Base-by-base conservation (phyloP, 2,797 vertebrate species). In the Gymnoscopelus braueri region DNA sequence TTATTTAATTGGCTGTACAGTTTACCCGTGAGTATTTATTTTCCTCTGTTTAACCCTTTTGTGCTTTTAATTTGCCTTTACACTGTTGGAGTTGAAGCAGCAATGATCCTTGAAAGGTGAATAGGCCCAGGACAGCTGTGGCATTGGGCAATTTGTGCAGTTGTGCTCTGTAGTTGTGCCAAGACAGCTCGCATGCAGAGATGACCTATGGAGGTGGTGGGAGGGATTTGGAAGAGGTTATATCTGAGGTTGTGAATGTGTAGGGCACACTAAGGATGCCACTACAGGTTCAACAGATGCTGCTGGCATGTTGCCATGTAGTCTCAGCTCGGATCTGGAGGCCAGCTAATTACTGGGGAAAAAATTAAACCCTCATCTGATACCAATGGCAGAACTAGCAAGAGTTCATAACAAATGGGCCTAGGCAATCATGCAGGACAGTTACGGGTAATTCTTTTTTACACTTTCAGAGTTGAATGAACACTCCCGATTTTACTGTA, bases 101-200 rank as follows among this genome's bases (percentile, higher is more conserved):
- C 26, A 75, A 63, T 56, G 60, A 61, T 61, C 59, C 78, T 81
- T 79, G 55, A 72, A 78, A 71, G 39, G 32, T 63, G 49, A 72
- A 75, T 73, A 68, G 63, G 78, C 65, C 62, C 83, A 9, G 39
- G 7, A 44, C 8, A 32, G 15, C 72, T 71, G 67, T 73, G 71
- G 82, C 19, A 58, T 67, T 75, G 77, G 65, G 68, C 82, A 79
- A 79, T 61, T 60, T 77, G 71, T 80, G 75, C 63, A 60, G 68
- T 50, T 74, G 62, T 66, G 71, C 81, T 92, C 69, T 86, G 84
- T 87, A 88, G 77, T 75, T 67, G 69, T 87, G 90, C 88, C 89
- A 92, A 84, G 75, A 83, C 48, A 56, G 79, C 77, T 80, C 68
- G 52, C 81, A 80, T 48, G 83, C 72, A 69, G 80, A 69, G 65